phyloP scores from a whole-genome alignment of 1,140 invertebrate genomes.

The Drosophila ohnishii region DNA sequence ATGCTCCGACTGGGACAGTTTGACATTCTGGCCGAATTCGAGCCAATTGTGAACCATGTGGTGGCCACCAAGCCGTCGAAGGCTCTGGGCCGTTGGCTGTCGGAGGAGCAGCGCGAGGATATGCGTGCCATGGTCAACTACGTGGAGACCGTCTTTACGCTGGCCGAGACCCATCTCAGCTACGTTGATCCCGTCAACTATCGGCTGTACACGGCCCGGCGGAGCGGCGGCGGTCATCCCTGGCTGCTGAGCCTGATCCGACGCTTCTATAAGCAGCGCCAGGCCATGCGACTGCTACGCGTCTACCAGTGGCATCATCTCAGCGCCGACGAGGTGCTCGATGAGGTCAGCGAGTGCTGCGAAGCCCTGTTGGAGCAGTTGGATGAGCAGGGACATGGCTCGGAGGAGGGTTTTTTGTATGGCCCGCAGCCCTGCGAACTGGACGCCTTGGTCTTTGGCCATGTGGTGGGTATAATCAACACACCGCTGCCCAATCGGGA shows the following conservation, averaged over 20 bases:
- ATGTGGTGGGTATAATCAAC: constrained; percentile 94
- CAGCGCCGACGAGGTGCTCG: constrained; percentile 87
- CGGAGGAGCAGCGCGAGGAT: constrained; percentile 91
- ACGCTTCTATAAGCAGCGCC: constrained; percentile 89
- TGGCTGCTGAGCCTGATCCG: constrained; percentile 94
- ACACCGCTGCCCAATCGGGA: constrained; percentile 87
- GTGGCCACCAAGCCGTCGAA: constrained; percentile 85
- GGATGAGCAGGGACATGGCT: constrained; percentile 84
- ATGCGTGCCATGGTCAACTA: constrained; percentile 95
- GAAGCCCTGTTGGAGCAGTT: constrained; percentile 88
- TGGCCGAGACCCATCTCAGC: constrained; percentile 93
- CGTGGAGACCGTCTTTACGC: constrained; percentile 91
- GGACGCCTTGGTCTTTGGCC: constrained; percentile 97
- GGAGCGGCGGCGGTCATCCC: constrained; percentile 93
- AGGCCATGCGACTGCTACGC: constrained; percentile 88
- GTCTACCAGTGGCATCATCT: constrained; percentile 91
- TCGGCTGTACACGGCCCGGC: constrained; percentile 89
- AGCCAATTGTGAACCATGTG: constrained; percentile 93
- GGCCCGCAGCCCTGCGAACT: constrained; percentile 92
- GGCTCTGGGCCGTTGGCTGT: constrained; percentile 59
- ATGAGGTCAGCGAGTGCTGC: constrained; percentile 87
- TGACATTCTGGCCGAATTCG: constrained; percentile 91
- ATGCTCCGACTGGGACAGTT: constrained; percentile 93
- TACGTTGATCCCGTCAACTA: constrained; percentile 92
- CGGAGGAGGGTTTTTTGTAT: constrained; percentile 88